Evolutionary conservation across 2,888 invertebrate species (phyloP).

Genomic region (Limnephilus lunatus): DNA sequence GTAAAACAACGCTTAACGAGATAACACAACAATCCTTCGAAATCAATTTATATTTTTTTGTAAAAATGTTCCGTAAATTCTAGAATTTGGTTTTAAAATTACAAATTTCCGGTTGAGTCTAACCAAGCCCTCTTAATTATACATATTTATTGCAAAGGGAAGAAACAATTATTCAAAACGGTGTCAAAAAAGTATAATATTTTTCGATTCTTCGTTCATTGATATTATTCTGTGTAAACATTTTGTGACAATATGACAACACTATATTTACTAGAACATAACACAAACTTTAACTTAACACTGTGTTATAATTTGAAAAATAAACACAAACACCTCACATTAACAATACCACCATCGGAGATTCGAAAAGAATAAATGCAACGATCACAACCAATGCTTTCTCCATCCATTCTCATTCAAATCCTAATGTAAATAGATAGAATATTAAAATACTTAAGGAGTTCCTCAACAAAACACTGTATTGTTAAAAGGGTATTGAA

Average conservation of each 20-base stretch:
- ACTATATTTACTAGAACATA: neutral
- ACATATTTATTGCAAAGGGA: no score
- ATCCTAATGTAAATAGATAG: neutral
- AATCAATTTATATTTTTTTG: no score
- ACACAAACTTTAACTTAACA: neutral
- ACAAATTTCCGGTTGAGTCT: no score
- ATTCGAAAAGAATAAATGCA: neutral
- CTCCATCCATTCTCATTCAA: neutral
- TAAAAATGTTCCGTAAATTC: no score
- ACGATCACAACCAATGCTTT: neutral
- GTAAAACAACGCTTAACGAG: no score
- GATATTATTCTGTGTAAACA: no score
- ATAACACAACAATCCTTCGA: no score
- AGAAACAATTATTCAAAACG: no score
- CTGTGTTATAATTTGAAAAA: neutral
- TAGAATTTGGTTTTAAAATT: no score
- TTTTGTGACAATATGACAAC: neutral
- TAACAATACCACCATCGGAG: neutral
- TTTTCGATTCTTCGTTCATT: no score
- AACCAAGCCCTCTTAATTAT: no score
- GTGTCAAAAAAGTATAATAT: no score
- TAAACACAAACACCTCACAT: neutral
- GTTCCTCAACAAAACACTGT: constrained; percentile 17
- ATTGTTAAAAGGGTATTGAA: constrained; percentile 32
- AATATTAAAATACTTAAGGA: constrained; percentile 13